Evolutionary conservation across 1,140 invertebrate genomes (phyloP).

Genomic region (Drepana arcuata): DNA sequence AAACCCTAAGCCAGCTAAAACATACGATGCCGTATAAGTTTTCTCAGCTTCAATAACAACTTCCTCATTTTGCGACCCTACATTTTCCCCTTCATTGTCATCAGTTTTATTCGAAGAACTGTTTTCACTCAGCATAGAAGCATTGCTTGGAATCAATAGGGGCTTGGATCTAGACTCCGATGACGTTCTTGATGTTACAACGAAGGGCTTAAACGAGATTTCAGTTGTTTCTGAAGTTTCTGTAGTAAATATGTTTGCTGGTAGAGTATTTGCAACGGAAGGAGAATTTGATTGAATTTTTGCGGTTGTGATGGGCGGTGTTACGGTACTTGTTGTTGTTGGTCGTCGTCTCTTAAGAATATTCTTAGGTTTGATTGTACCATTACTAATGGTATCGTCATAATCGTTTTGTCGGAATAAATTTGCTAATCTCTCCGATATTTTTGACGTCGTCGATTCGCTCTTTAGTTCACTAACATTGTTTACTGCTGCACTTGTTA

Average conservation of each 20-base stretch:
- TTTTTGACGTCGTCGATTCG: conserved; percentile 40
- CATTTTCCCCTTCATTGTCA: conserved; percentile 21
- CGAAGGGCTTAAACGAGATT: conserved; percentile 29
- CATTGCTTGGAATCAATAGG: conserved; percentile 16
- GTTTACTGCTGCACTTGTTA: conserved; percentile 26
- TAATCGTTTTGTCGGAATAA: conserved; percentile 33
- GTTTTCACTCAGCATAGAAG: conserved; percentile 15
- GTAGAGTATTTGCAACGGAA: conserved; percentile 12
- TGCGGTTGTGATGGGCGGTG: conserved; percentile 8
- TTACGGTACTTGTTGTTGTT: conserved; percentile 37
- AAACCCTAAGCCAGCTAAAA: conserved; percentile 74
- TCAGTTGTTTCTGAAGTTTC: conserved; percentile 18
- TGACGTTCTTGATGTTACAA: conserved; percentile 41
- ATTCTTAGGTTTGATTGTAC: conserved; percentile 55
- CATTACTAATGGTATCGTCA: conserved; percentile 32
- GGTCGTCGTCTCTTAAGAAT: conserved; percentile 54
- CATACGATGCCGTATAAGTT: conserved; percentile 73
- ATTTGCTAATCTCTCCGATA: conserved; percentile 39
- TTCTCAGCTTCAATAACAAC: conserved; percentile 71
- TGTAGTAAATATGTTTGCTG: conserved; percentile 9
- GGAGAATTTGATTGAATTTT: conserved; percentile 8
- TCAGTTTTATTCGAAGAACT: conserved; percentile 32
- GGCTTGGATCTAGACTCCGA: conserved; percentile 41
- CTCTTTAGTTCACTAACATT: conserved; percentile 21
- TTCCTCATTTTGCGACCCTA: conserved; percentile 50